Evolutionary conservation across 2,797 vertebrate species (phyloP), one percentile per base, ranked within the genome.

Genomic region (Coluber constrictor): DNA sequence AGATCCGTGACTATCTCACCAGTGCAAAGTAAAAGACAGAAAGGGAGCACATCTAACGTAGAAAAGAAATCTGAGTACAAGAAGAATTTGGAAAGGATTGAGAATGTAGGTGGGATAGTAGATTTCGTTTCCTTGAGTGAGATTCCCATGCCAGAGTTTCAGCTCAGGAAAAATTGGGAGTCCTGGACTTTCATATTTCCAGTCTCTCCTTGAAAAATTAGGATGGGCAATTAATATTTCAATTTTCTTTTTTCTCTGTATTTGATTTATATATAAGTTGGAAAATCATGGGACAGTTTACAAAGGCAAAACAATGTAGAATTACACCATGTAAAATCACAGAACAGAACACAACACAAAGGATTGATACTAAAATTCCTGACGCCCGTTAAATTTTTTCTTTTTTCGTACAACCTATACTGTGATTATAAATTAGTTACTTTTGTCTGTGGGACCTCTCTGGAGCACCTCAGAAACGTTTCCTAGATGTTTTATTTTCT

Each of bases 41-140:
- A 91, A 70, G 27, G 9, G 18, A 90, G 15, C 55, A 57, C 13
- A 2, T 0, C 32, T 79, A 90, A 47, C 0, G 25, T 18, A n/a
- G 56, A 37, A 56, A 88, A 94, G 54, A 57, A 95, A 55, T 27
- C 13, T 12, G 90, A 5, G 32, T 47, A 89, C 18, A 86, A 93
- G 88, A 90, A 95, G 86, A 60, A n/a, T 70, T 32, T 63, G 90
- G 86, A 79, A 60, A 88, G 7, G 86, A 63, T 18, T 74, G 91
- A 90, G 29, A 56, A 92, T 83, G 94, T 87, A 91, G 92, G 94
- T 94, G 92, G 60, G 56, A 91, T 23, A 83, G 25, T 60, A 61
- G 16, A 47, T 63, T 91, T 32, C 16, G 18, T 23, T 59, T 13
- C 54, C 54, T 51, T 60, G 12, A 90, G 27, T 54, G 29, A 47